Base-by-base conservation (phyloP, 2,888 invertebrate genomes). In the Zaprionus obscuricornis region DNA sequence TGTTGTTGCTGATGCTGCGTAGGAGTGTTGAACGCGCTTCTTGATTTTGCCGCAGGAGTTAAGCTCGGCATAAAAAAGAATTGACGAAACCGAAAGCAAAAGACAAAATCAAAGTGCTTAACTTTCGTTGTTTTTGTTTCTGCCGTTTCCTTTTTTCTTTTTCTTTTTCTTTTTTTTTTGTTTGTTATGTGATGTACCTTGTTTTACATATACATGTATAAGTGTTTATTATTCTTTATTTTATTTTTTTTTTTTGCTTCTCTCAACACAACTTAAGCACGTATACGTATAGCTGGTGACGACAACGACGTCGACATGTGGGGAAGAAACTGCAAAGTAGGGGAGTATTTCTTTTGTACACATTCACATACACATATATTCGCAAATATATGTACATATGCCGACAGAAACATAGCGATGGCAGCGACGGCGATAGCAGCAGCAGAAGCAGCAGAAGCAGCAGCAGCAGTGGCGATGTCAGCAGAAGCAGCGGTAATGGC, bases 181-280 rank as follows among this genome's bases (percentile, higher is more conserved):
- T 51, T 42, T 52, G 50, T 62, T 73, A 24, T 34, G 64, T 50
- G 58, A 33, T 67, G 55, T 66, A 62, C 57, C 68, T 74, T 68
- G 60, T 33, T 67, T 67, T 57, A 42, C 51, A 33, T 58, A 42
- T 64, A 17, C 54, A 26, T 54, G 27, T 45, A 14, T 50, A 34
- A 51, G 46, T 63, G 16, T 58, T 39, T 54, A 47, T 27, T 29
- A 33, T 40, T 54, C n/a, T 52, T 5, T 31, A 37, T 43, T 40
- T 43, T 33, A 17, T 20, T 60, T 54, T 11, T 51, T 43, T 59
- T 59, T 71, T 13, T 54, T 49, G 65, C 62, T 37, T 57, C 57
- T 57, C 63, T 69, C 51, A 77, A 67, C 77, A 71, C 77, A 71
- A 82, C 74, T 81, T 81, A 81, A 83, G 84, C 85, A 82, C 81